Evolutionary conservation across 1,140 invertebrate genomes (phyloP).

Genomic region (Lutraria rhynchaena): DNA sequence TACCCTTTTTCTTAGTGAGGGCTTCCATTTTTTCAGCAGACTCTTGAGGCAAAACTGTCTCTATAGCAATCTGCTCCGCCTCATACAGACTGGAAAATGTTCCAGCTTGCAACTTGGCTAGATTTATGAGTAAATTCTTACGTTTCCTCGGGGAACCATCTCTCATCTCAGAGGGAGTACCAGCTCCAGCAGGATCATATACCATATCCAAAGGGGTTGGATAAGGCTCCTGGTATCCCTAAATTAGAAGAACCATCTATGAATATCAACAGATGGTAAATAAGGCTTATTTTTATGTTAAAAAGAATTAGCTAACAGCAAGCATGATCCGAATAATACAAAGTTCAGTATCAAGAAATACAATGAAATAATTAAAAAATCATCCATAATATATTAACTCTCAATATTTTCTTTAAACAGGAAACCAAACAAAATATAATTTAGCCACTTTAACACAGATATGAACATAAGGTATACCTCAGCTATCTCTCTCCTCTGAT

Average conservation of each 20-base stretch:
- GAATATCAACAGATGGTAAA: too few relatives aligned
- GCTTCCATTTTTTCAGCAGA: constrained; percentile 51
- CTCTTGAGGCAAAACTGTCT: constrained; percentile 64
- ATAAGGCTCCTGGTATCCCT: constrained; percentile 55
- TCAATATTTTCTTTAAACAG: too few relatives aligned
- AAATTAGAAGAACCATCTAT: constrained; percentile 15
- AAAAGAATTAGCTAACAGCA: too few relatives aligned
- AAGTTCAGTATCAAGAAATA: too few relatives aligned
- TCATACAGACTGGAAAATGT: constrained; percentile 72
- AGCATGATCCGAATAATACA: too few relatives aligned
- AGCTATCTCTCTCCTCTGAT: constrained; percentile 29
- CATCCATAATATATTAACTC: too few relatives aligned
- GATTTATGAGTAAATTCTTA: constrained; percentile 72
- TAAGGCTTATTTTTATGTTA: too few relatives aligned
- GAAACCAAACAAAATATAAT: too few relatives aligned
- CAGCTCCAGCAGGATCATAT: constrained; percentile 7
- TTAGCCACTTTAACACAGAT: neutral
- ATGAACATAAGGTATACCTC: constrained; percentile 26
- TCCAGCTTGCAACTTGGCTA: constrained; percentile 72
- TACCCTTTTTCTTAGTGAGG: constrained; percentile 38
- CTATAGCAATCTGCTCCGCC: constrained; percentile 69
- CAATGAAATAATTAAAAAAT: too few relatives aligned
- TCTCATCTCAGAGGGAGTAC: constrained; percentile 8
- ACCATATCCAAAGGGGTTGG: constrained; percentile 53
- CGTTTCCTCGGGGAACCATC: constrained; percentile 62